A percentile compares a stretch with the other conserved stretches of the same genome.
phyloP scores from a whole-genome alignment of 2,888 invertebrate species.

The Agriotes lineatus region DNA sequence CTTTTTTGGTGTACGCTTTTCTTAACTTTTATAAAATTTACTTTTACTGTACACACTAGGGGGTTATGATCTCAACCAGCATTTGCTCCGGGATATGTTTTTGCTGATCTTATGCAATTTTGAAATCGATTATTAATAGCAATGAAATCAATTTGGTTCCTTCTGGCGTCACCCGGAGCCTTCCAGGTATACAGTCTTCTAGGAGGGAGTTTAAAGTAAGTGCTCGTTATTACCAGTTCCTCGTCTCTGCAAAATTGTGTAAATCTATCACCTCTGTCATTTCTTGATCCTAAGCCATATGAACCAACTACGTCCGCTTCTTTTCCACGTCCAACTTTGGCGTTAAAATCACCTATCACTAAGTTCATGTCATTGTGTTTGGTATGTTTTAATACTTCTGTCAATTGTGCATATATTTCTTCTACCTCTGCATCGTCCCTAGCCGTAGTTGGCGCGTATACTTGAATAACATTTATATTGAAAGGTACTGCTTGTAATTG shows the following conservation, averaged over 20 bases:
- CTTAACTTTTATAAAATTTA: not conserved
- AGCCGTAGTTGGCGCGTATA: conserved; percentile 5
- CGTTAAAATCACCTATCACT: too few species aligned
- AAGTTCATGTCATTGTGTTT: conserved; percentile 4
- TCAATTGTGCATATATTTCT: conserved; percentile 8
- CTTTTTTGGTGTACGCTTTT: not conserved
- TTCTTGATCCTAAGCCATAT: conserved; percentile 2
- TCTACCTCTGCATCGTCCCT: not conserved
- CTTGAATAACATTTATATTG: too few species aligned
- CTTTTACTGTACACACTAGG: not conserved
- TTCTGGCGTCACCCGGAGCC: not conserved
- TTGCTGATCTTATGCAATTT: not conserved
- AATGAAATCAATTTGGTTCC: conserved; percentile 7
- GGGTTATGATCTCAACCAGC: not conserved
- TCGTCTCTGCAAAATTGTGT: conserved; percentile 16
- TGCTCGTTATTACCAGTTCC: not conserved
- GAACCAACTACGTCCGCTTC: not conserved
- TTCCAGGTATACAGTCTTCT: not conserved
- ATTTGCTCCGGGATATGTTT: not conserved
- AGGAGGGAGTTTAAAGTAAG: conserved; percentile 6
- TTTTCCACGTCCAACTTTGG: too few species aligned
- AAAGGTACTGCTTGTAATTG: too few species aligned
- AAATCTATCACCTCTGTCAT: conserved; percentile 9
- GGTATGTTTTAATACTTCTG: not conserved
- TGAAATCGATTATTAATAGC: too few species aligned